Percentiles rank a stretch among this genome's conserved stretches.
Conservation (phyloP, 1,140 invertebrate genomes). For the Stegodyphus dumicola region DNA sequence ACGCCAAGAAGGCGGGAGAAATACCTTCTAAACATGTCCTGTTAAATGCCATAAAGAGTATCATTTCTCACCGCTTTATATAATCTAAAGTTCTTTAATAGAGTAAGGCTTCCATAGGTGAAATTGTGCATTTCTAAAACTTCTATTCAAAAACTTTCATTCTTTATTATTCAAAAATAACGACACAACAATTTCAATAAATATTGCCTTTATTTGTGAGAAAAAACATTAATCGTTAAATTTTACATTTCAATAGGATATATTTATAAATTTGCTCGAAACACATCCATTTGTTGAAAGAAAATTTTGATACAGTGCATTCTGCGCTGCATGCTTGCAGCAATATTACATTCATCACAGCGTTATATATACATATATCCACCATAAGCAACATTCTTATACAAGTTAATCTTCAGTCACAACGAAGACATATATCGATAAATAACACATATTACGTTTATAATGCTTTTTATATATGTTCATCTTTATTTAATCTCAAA, state of each 20-base stretch:
- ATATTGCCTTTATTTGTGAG: not conserved
- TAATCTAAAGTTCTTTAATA: too few species aligned
- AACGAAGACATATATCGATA: not conserved
- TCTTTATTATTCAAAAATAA: too few species aligned
- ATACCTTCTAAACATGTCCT: too few species aligned
- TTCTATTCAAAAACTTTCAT: too few species aligned
- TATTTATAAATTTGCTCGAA: not conserved
- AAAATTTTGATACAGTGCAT: not conserved
- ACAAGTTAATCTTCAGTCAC: not conserved
- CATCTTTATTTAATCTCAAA: too few species aligned
- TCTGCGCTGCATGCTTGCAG: not conserved
- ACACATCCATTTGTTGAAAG: not conserved
- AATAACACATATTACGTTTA: not conserved
- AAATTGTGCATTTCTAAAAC: too few species aligned
- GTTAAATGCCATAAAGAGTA: too few species aligned
- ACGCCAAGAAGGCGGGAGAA: too few species aligned
- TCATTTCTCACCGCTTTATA: too few species aligned
- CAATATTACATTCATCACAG: not conserved
- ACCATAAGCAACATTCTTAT: not conserved
- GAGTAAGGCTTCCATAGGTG: too few species aligned
- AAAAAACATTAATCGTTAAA: not conserved
- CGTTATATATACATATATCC: not conserved
- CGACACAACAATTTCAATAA: not conserved
- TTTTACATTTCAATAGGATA: not conserved
- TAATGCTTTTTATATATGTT: too few species aligned